These are phyloP conservation scores for Vultur gryphus DNA, from an alignment of 2,797 vertebrate species.

Conservation along the genomic window DNA sequence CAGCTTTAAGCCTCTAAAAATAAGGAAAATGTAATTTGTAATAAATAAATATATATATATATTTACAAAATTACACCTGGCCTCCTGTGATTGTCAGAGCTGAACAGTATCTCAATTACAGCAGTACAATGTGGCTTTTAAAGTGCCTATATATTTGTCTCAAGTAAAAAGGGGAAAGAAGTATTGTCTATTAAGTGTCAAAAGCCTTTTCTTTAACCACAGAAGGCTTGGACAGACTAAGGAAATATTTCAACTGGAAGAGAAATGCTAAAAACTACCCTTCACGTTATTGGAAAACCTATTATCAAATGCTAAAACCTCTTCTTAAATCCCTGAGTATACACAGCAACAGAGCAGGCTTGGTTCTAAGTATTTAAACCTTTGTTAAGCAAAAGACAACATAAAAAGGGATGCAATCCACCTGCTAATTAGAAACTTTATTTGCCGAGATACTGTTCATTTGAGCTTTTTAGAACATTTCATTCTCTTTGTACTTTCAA, in stretches of 20 bases:
- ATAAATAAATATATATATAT: conserved; percentile 53
- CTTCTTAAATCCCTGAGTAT: conserved; percentile 60
- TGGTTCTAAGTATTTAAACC: conserved; percentile 67
- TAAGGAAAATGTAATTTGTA: conserved; percentile 49
- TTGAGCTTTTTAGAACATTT: conserved; percentile 42
- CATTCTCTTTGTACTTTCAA: conserved; percentile 21
- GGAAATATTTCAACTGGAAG: conserved; percentile 75
- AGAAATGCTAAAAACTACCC: conserved; percentile 77
- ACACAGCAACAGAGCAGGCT: conserved; percentile 59
- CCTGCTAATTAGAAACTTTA: conserved; percentile 70
- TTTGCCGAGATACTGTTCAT: conserved; percentile 44
- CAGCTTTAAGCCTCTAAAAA: conserved; percentile 25
- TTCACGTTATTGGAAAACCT: conserved; percentile 75
- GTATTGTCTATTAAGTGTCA: conserved; percentile 74
- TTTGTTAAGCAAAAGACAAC: conserved; percentile 67
- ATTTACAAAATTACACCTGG: conserved; percentile 57
- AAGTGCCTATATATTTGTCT: conserved; percentile 65
- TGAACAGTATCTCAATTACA: conserved; percentile 64
- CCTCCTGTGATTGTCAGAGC: conserved; percentile 50
- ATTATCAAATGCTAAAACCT: conserved; percentile 76
- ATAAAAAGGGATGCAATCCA: conserved; percentile 62
- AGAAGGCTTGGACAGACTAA: conserved; percentile 72
- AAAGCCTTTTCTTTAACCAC: conserved; percentile 69
- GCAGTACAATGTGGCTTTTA: conserved; percentile 41
- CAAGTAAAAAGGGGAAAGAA: conserved; percentile 49